Conservation (phyloP, 2,113 vertebrate genomes). For the Pteropus alecto region DNA sequence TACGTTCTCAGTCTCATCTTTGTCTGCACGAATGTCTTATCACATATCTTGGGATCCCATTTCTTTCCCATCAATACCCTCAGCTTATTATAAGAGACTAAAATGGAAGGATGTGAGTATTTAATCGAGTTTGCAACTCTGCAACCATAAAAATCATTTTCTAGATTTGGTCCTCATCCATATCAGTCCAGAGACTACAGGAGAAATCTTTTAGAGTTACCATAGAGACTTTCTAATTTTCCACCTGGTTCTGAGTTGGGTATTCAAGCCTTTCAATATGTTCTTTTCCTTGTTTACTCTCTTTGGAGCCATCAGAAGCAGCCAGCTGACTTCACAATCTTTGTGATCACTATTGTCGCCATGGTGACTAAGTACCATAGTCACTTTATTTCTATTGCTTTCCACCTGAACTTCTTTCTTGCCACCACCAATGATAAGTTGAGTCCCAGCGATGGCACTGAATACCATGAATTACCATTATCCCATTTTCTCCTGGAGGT, state of each 20-base stretch:
- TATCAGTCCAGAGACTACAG: not conserved
- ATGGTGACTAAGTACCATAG: constrained; percentile 13
- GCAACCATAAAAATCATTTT: not conserved
- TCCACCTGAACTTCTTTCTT: not conserved
- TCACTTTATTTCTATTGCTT: constrained; percentile 10
- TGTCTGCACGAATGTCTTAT: not conserved
- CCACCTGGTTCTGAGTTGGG: not conserved
- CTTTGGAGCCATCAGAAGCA: constrained; percentile 21
- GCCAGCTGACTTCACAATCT: constrained; percentile 18
- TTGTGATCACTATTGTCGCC: constrained; percentile 22
- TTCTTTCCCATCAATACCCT: not conserved
- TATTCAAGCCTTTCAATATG: not conserved
- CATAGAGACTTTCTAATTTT: not conserved
- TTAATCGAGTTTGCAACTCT: not conserved
- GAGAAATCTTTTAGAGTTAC: not conserved
- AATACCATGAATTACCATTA: not conserved
- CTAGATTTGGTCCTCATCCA: not conserved
- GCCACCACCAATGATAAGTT: not conserved
- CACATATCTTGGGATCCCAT: not conserved
- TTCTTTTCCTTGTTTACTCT: not conserved
- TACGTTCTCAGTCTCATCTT: not conserved
- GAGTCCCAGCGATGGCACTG: not conserved
- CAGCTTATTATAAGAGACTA: not conserved
- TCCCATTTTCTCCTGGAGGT: not conserved
- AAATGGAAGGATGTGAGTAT: not conserved